Evolutionary conservation across 2,113 vertebrate species (phyloP).

Genomic region (Nibea coibor): DNA sequence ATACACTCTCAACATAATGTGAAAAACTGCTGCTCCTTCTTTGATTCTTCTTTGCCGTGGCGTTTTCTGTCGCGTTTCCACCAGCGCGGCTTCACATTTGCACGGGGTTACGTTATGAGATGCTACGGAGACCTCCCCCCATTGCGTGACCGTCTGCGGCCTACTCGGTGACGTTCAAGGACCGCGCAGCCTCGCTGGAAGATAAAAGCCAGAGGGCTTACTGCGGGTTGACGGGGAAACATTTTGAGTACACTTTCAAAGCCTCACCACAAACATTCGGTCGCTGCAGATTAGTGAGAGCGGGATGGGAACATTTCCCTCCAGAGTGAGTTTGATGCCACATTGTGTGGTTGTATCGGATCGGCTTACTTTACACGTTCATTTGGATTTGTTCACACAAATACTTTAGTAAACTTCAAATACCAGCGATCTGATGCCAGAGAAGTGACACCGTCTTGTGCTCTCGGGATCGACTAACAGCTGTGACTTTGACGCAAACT

Average conservation of each 20-base stretch:
- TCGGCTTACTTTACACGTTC: too few relatives aligned
- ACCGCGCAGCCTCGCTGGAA: background rate
- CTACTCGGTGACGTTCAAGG: background rate
- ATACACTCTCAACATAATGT: background rate
- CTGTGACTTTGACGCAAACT: too few relatives aligned
- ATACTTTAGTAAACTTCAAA: too few relatives aligned
- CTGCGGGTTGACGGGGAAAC: slow-evolving; percentile 9
- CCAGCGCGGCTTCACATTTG: background rate
- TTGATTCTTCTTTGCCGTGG: background rate
- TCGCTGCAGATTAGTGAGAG: background rate
- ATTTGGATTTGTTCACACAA: too few relatives aligned
- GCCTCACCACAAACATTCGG: slow-evolving; percentile 24
- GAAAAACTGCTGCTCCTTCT: background rate
- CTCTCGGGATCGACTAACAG: too few relatives aligned
- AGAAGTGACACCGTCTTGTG: too few relatives aligned
- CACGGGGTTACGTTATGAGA: background rate
- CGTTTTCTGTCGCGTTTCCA: background rate
- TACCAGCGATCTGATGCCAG: too few relatives aligned
- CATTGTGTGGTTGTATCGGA: background rate
- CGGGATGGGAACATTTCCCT: background rate
- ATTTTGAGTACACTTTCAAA: slow-evolving; percentile 3
- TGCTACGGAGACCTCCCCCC: background rate
- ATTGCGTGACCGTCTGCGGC: background rate
- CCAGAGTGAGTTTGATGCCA: background rate
- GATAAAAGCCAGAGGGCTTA: slow-evolving; percentile 11